These are phyloP conservation scores for Sebastes itinus DNA, from an alignment of 2,797 vertebrate species.

Conservation along the genomic window DNA sequence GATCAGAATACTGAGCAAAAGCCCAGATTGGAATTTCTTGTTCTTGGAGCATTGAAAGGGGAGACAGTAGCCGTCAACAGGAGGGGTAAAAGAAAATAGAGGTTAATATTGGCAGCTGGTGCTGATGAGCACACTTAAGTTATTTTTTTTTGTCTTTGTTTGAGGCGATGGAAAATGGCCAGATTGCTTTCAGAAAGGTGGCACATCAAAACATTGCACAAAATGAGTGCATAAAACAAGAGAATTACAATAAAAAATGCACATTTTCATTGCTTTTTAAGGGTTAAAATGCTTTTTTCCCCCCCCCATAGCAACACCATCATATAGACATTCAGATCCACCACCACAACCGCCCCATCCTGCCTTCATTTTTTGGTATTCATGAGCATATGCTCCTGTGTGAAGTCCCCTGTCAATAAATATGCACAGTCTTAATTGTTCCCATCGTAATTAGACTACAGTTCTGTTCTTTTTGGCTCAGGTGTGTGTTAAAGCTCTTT, in stretches of 20 bases:
- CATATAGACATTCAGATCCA: conserved; percentile 41
- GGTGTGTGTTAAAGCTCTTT: conserved; percentile 74
- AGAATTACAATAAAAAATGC: background rate
- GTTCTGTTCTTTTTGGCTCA: conserved; percentile 82
- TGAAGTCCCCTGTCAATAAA: conserved; percentile 81
- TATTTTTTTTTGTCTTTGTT: background rate
- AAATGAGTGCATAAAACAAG: background rate
- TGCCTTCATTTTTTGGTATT: conserved; percentile 67
- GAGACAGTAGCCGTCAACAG: conserved; percentile 58
- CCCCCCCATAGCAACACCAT: background rate
- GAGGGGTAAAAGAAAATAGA: conserved; percentile 6
- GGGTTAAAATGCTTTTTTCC: background rate
- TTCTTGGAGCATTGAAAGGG: conserved; percentile 69
- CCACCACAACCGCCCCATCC: conserved; percentile 10
- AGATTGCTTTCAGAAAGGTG: background rate
- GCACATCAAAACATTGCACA: background rate
- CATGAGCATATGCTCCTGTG: conserved; percentile 81
- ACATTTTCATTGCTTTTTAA: background rate
- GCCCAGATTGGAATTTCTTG: conserved; percentile 82
- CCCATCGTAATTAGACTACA: conserved; percentile 77
- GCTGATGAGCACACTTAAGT: conserved; percentile 35
- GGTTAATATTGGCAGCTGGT: conserved; percentile 42
- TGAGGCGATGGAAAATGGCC: conserved; percentile 2
- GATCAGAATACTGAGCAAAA: conserved; percentile 84
- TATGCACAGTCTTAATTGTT: conserved; percentile 80